phyloP scores from a whole-genome alignment of 2,797 vertebrate species.

The Ambastaia sidthimunki region DNA sequence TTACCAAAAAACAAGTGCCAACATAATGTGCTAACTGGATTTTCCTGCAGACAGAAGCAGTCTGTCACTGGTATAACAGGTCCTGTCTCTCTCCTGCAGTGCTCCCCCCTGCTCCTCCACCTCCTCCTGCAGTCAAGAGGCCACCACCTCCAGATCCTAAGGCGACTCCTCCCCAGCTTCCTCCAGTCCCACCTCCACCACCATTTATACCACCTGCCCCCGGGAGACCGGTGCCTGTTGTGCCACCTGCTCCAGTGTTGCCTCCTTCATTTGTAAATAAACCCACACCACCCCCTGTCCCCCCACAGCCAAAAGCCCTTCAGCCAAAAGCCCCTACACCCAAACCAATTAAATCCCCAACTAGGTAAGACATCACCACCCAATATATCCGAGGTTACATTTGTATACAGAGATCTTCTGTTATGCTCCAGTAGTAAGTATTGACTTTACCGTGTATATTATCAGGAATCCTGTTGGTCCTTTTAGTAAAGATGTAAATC shows the following conservation, averaged over 20 bases:
- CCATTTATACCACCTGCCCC: slow-evolving; percentile 30
- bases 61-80: background rate
- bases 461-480: slow-evolving; percentile 37
- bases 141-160: slow-evolving; percentile 77
- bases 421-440: background rate
- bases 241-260: slow-evolving; percentile 43
- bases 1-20: background rate
- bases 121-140: slow-evolving; percentile 77
- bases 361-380: slow-evolving; percentile 47
- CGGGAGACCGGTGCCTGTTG: slow-evolving; percentile 52
- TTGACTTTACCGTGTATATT: slow-evolving; percentile 30
- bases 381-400: background rate
- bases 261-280: slow-evolving; percentile 45
- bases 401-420: background rate
- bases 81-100: slow-evolving; percentile 51
- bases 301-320: slow-evolving; percentile 30
- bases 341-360: slow-evolving; percentile 68
- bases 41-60: background rate
- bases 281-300: slow-evolving; percentile 40
- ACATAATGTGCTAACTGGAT: background rate
- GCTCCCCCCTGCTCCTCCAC: slow-evolving; percentile 69
- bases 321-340: slow-evolving; percentile 62
- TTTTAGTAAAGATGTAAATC: slow-evolving; percentile 74
- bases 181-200: slow-evolving; percentile 30
- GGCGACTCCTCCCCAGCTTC: slow-evolving; percentile 37